These are phyloP conservation scores for Anthopleura xanthogrammica DNA, from an alignment of 92 coral and sea anemone species.

Conservation along the genomic window DNA sequence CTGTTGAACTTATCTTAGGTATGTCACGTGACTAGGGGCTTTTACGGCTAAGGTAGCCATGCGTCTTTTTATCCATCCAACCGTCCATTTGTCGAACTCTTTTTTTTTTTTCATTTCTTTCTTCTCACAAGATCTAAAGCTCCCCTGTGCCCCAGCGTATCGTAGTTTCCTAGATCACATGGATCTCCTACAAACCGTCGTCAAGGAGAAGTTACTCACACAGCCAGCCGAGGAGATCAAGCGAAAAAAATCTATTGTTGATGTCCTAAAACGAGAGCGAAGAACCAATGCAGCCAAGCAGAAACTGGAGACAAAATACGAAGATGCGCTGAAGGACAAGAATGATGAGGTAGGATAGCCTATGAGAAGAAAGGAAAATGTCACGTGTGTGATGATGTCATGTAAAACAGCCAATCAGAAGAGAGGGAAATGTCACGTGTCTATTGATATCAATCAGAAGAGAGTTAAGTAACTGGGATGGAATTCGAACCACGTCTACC, in stretches of 20 bases:
- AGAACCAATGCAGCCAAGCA: slow-evolving; percentile 65
- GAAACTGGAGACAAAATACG: slow-evolving; percentile 65
- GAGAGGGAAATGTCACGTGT: neutral
- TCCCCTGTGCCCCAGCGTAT: slow-evolving; percentile 29
- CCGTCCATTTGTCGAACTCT: neutral
- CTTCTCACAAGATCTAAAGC: slow-evolving; percentile 10
- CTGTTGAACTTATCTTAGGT: slow-evolving; percentile 73
- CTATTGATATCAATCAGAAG: too few relatives aligned
- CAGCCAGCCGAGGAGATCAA: slow-evolving; percentile 68
- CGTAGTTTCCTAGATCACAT: slow-evolving; percentile 52
- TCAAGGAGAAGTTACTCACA: slow-evolving; percentile 83
- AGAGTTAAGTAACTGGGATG: too few relatives aligned
- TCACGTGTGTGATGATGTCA: neutral
- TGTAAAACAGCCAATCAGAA: too few relatives aligned
- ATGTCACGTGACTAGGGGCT: neutral
- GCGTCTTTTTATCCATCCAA: neutral
- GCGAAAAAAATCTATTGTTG: slow-evolving; percentile 60
- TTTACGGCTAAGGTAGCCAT: neutral
- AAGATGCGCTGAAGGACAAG: slow-evolving; percentile 70
- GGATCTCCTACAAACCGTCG: slow-evolving; percentile 54
- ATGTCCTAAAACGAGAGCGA: slow-evolving; percentile 77
- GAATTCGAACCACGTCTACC: too few relatives aligned
- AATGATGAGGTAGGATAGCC: slow-evolving; percentile 59
- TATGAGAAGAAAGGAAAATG: neutral
- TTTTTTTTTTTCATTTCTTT: neutral